Percentiles rank a stretch among this genome's conserved stretches.
phyloP scores from a whole-genome alignment of 2,797 vertebrate species.

The Tympanoctomys barrerae region DNA sequence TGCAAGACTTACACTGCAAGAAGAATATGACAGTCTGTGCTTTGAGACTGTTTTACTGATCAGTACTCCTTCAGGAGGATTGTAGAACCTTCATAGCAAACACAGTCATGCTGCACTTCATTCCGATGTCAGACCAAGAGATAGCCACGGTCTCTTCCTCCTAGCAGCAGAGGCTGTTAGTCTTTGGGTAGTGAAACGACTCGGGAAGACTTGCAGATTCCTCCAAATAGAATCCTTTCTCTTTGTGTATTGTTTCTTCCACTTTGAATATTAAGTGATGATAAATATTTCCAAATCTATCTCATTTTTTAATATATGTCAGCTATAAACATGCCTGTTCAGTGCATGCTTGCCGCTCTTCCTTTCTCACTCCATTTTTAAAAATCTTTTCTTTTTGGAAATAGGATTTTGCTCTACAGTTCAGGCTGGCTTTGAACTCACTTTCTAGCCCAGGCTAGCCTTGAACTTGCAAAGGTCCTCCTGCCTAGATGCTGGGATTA shows the following conservation, averaged over 20 bases:
- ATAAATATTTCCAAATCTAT: constrained; percentile 49
- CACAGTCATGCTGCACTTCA: background rate
- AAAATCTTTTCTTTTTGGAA: background rate
- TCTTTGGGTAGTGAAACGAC: constrained; percentile 43
- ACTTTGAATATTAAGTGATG: background rate
- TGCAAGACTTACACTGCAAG: background rate
- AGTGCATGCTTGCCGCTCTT: background rate
- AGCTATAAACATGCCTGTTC: background rate
- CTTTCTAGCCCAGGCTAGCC: background rate
- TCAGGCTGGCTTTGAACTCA: background rate
- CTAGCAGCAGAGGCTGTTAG: constrained; percentile 24
- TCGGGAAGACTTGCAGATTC: background rate
- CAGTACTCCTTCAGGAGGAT: constrained; percentile 7
- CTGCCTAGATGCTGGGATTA: background rate
- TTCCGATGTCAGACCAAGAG: background rate
- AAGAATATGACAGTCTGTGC: background rate
- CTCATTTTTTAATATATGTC: background rate
- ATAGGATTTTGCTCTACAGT: background rate
- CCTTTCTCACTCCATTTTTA: background rate
- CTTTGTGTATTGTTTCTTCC: background rate
- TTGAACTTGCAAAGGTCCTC: background rate
- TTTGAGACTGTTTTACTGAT: constrained; percentile 16
- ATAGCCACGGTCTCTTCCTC: background rate
- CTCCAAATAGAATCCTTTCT: constrained; percentile 52
- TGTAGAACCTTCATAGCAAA: background rate